Evolutionary conservation across 1,140 invertebrate genomes (phyloP).

Genomic region (Galleria mellonella): DNA sequence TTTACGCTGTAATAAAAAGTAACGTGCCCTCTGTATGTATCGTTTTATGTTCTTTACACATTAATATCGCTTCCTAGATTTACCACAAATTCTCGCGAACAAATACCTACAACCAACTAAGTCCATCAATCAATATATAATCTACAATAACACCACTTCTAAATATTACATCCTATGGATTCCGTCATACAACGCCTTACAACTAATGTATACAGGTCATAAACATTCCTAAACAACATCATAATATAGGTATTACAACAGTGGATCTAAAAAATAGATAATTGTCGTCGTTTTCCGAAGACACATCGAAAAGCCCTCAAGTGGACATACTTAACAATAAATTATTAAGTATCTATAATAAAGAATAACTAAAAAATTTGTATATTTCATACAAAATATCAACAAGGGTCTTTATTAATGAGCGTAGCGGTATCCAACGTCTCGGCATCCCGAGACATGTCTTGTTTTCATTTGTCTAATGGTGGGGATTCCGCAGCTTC

Average conservation of each 20-base stretch:
- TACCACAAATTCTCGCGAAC: too few relatives aligned
- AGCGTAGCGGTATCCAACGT: slow-evolving; percentile 6
- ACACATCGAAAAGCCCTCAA: slow-evolving; percentile 28
- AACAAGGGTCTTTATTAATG: slow-evolving; percentile 14
- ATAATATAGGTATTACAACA: slow-evolving; percentile 12
- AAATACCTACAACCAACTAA: too few relatives aligned
- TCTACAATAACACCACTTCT: background rate
- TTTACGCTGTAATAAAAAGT: too few relatives aligned
- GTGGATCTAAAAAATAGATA: slow-evolving; percentile 31
- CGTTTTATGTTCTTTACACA: too few relatives aligned
- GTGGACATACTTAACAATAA: slow-evolving; percentile 8
- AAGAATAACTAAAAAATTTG: slow-evolving; percentile 20
- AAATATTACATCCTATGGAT: too few relatives aligned
- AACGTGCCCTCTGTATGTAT: too few relatives aligned
- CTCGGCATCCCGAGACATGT: slow-evolving; percentile 18
- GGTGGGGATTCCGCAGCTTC: slow-evolving; percentile 8
- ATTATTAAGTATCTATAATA: slow-evolving; percentile 12
- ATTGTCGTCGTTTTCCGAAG: slow-evolving; percentile 23
- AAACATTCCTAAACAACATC: background rate
- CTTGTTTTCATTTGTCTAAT: slow-evolving; percentile 20
- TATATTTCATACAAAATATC: slow-evolving; percentile 27
- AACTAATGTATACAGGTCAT: slow-evolving; percentile 2
- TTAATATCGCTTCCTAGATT: too few relatives aligned
- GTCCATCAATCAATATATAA: slow-evolving; percentile 4
- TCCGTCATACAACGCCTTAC: background rate